Percentiles rank a stretch among this genome's conserved stretches.
phyloP scores from a whole-genome alignment of 2,797 vertebrate genomes.

The Falco novaeseelandiae region DNA sequence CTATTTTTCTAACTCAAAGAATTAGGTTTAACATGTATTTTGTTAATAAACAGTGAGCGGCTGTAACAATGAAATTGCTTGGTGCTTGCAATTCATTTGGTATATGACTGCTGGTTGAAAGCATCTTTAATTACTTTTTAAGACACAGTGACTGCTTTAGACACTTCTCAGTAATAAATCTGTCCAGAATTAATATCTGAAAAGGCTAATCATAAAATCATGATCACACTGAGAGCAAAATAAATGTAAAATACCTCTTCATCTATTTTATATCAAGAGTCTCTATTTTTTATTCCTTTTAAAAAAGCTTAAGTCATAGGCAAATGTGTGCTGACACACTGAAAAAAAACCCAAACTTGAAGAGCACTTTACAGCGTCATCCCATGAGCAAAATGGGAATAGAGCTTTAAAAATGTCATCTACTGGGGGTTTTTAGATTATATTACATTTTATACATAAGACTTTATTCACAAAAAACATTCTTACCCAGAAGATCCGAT shows the following conservation, averaged over 20 bases:
- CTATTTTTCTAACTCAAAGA: neutral
- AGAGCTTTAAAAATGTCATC: neutral
- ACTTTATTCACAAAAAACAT: neutral
- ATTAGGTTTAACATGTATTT: neutral
- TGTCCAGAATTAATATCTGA: neutral
- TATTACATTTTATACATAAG: too few species aligned
- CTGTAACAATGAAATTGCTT: neutral
- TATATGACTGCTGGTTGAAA: neutral
- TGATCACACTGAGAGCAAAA: neutral
- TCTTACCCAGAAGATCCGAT: slow-evolving; percentile 95
- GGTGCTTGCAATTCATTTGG: neutral
- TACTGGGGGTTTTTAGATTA: neutral
- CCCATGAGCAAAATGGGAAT: neutral
- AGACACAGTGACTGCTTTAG: neutral
- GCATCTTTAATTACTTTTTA: neutral
- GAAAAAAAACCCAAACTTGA: neutral
- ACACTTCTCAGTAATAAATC: neutral
- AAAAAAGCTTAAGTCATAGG: neutral
- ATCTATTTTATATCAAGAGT: neutral
- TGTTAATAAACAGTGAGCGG: neutral
- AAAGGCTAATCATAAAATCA: neutral
- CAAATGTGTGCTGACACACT: neutral
- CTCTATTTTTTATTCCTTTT: neutral
- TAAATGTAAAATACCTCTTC: neutral
- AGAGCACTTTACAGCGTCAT: neutral